These are phyloP conservation scores for Planococcus citri DNA, from an alignment of 1,140 invertebrate genomes.

Conservation along the genomic window DNA sequence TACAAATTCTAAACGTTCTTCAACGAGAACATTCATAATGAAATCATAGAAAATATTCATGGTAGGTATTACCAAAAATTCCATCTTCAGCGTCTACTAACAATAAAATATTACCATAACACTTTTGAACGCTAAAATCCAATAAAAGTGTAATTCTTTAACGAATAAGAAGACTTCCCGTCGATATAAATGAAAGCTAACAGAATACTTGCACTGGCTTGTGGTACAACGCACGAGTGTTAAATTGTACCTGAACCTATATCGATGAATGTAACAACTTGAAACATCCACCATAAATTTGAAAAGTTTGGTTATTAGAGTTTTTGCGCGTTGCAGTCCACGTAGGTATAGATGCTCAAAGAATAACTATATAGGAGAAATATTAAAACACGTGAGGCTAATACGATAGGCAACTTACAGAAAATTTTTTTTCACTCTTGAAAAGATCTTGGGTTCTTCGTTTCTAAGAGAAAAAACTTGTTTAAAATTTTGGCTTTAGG, in stretches of 20 bases:
- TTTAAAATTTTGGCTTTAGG: background rate
- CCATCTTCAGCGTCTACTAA: no score
- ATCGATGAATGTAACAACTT: background rate
- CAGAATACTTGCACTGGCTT: no score
- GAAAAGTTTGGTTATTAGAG: background rate
- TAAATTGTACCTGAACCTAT: background rate
- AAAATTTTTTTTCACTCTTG: background rate
- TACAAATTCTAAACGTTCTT: no score
- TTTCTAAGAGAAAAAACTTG: background rate
- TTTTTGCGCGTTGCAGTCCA: background rate
- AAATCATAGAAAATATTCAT: no score
- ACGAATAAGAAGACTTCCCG: no score
- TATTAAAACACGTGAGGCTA: background rate
- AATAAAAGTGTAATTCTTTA: no score
- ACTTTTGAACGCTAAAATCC: no score
- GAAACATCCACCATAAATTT: background rate
- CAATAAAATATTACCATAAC: no score
- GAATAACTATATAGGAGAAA: background rate
- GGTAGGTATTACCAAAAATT: no score
- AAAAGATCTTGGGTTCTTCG: background rate
- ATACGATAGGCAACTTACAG: background rate
- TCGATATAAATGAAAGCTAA: no score
- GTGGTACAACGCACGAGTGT: background rate
- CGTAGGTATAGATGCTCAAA: background rate
- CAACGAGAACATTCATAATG: no score